phyloP scores from a whole-genome alignment of 2,888 invertebrate genomes.

The Meganola albula region DNA sequence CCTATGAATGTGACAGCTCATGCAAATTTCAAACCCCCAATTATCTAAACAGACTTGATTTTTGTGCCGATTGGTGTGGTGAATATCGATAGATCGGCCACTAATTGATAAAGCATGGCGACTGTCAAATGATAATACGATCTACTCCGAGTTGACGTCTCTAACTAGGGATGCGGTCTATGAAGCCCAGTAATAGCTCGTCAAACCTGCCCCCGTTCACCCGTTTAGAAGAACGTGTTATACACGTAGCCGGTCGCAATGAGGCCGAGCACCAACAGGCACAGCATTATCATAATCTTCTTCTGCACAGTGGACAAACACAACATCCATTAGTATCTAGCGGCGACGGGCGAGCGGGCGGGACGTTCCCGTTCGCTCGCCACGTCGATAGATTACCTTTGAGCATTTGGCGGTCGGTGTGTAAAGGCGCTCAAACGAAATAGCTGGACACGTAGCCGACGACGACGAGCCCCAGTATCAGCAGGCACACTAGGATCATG shows the following conservation, averaged over 20 bases:
- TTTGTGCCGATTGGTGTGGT: slow-evolving; percentile 31
- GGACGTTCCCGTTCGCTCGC: slow-evolving; percentile 40
- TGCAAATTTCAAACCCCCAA: slow-evolving; percentile 53
- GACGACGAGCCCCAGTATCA: slow-evolving; percentile 88
- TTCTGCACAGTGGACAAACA: slow-evolving; percentile 84
- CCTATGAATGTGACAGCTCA: slow-evolving; percentile 33
- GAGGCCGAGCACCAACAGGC: slow-evolving; percentile 88
- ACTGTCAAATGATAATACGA: slow-evolving; percentile 22
- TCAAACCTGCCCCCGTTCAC: slow-evolving; percentile 70
- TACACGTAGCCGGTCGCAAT: slow-evolving; percentile 79
- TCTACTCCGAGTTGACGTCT: slow-evolving; percentile 29
- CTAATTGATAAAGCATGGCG: slow-evolving; percentile 22
- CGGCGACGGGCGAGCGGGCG: slow-evolving; percentile 46
- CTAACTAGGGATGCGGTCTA: slow-evolving; percentile 53
- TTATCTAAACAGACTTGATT: slow-evolving; percentile 22
- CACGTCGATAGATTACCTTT: slow-evolving; percentile 54
- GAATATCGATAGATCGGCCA: slow-evolving; percentile 18
- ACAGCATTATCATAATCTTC: slow-evolving; percentile 96
- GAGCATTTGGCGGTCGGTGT: slow-evolving; percentile 52
- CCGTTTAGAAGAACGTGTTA: slow-evolving; percentile 73
- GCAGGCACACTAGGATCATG: slow-evolving; percentile 93
- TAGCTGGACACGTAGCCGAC: slow-evolving; percentile 82
- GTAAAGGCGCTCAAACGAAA: slow-evolving; percentile 71
- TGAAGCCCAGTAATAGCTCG: slow-evolving; percentile 43
- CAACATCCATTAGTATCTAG: slow-evolving; percentile 66